Conservation (phyloP, 1,140 invertebrate genomes). For the Hermetia illucens region DNA sequence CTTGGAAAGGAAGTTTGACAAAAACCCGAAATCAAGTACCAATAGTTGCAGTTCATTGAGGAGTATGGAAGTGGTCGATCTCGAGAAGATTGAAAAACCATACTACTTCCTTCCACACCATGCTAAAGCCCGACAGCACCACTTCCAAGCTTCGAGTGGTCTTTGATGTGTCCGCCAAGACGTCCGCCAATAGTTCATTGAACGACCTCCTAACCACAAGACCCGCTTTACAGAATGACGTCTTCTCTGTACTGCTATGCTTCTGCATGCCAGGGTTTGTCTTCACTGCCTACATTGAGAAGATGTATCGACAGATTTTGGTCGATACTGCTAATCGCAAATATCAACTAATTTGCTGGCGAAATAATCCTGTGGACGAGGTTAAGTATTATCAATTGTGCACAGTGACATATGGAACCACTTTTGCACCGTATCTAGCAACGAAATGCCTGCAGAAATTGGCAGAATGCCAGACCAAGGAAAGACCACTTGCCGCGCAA, state of each 20-base stretch:
- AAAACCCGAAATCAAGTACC: neutral
- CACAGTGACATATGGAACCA: conserved; percentile 6
- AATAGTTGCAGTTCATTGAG: neutral
- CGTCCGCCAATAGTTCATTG: neutral
- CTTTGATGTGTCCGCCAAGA: neutral
- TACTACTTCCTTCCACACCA: neutral
- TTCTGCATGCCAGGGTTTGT: neutral
- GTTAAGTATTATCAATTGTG: conserved; percentile 8
- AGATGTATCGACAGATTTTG: neutral
- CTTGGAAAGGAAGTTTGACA: conserved; percentile 5
- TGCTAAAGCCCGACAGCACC: neutral
- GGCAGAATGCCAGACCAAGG: neutral
- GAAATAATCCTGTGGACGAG: neutral
- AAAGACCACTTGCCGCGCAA: neutral
- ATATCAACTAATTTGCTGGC: neutral
- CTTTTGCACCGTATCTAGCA: conserved; percentile 6
- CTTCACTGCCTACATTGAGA: neutral
- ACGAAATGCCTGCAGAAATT: conserved; percentile 1
- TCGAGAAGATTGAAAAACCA: neutral
- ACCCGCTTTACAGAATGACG: neutral
- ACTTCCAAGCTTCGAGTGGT: neutral
- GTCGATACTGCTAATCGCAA: neutral
- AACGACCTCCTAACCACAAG: neutral
- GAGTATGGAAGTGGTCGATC: neutral
- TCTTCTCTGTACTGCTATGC: neutral